Percentiles rank a stretch among this genome's conserved stretches.
phyloP scores from a whole-genome alignment of 1,140 invertebrate species.

The Dreissena polymorpha region DNA sequence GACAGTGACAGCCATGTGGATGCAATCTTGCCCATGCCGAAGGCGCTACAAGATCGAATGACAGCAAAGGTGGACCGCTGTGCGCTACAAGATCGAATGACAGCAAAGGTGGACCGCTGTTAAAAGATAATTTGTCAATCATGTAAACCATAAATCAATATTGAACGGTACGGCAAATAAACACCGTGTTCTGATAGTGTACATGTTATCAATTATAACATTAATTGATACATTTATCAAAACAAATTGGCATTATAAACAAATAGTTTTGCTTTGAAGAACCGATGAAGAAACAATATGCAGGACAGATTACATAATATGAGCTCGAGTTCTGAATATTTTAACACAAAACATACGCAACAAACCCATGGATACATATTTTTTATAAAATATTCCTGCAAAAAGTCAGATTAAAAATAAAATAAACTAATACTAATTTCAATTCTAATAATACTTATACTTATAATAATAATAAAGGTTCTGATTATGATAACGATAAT shows the following conservation, averaged over 20 bases:
- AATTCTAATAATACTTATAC: too few relatives aligned
- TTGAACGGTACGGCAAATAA: constrained; percentile 4
- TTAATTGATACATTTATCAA: constrained; percentile 49
- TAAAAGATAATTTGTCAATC: constrained; percentile 46
- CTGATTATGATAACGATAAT: too few relatives aligned
- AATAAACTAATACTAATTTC: too few relatives aligned
- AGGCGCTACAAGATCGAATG: too few relatives aligned
- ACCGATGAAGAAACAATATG: not conserved
- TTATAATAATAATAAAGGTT: too few relatives aligned
- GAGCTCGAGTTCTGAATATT: too few relatives aligned
- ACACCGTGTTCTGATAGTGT: constrained; percentile 3
- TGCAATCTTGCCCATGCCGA: too few relatives aligned
- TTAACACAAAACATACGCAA: not conserved
- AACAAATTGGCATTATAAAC: constrained; percentile 32
- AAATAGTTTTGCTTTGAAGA: constrained; percentile 17
- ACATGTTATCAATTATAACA: constrained; percentile 12
- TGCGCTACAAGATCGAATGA: too few relatives aligned
- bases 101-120: too few relatives aligned
- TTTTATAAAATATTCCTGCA: not conserved
- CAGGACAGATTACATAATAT: too few relatives aligned
- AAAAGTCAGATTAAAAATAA: not conserved
- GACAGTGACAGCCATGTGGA: too few relatives aligned
- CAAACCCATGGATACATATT: not conserved
- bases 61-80: too few relatives aligned
- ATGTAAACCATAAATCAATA: constrained; percentile 48